Percentiles rank a stretch among this genome's conserved stretches.
phyloP scores from a whole-genome alignment of 2,888 invertebrate species.

The Halictus ligatus region DNA sequence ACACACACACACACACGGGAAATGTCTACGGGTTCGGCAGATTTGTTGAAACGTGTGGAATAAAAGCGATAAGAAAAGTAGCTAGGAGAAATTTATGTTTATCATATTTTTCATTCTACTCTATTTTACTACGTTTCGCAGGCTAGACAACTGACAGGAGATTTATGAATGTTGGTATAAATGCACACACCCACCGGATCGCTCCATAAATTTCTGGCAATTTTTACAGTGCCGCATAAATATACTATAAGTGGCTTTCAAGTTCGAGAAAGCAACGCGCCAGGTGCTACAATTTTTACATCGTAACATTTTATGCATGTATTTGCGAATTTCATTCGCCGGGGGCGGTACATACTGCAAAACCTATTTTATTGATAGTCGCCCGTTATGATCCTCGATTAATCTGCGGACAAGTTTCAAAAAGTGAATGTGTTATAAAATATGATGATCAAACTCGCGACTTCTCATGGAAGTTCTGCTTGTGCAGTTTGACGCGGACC shows the following conservation, averaged over 20 bases:
- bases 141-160: constrained; percentile 3
- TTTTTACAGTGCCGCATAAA: constrained; percentile 1
- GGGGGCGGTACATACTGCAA: neutral
- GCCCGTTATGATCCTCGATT: neutral
- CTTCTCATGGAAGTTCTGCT: neutral
- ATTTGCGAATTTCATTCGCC: neutral
- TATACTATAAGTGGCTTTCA: neutral
- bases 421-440: neutral
- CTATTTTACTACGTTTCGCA: neutral
- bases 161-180: constrained; percentile 16
- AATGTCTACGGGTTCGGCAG: neutral
- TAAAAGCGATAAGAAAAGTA: neutral
- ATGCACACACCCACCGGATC: neutral
- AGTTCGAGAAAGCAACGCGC: neutral
- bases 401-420: neutral
- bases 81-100: neutral
- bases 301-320: neutral
- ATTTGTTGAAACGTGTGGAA: neutral
- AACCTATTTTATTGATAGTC: neutral
- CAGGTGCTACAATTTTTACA: neutral
- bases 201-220: constrained; percentile 6
- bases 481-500: neutral
- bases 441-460: neutral
- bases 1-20: neutral
- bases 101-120: constrained; percentile 6